Percentiles rank a stretch among this genome's conserved stretches.
These are phyloP conservation scores for Trematomus bernacchii DNA, from an alignment of 2,797 vertebrate genomes.

Conservation along the genomic window DNA sequence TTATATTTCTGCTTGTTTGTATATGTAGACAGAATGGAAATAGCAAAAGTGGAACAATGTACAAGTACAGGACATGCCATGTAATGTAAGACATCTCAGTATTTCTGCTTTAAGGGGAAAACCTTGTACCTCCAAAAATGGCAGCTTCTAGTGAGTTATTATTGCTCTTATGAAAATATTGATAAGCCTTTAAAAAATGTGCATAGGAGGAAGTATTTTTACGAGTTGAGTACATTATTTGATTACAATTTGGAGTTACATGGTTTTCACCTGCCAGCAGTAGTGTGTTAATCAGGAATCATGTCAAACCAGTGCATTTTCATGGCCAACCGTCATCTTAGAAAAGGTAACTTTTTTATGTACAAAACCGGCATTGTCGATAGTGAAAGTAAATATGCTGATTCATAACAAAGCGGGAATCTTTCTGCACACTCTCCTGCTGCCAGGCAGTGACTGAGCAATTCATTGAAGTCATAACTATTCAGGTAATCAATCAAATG, in stretches of 20 bases:
- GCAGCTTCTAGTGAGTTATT: neutral
- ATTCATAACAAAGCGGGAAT: conserved; percentile 30
- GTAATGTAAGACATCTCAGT: conserved; percentile 52
- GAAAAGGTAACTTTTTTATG: conserved; percentile 19
- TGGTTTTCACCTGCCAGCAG: conserved; percentile 56
- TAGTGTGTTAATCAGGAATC: conserved; percentile 51
- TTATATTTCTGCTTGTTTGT: conserved; percentile 64
- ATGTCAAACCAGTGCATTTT: conserved; percentile 74
- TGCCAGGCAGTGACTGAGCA: conserved; percentile 29
- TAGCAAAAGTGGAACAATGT: conserved; percentile 53
- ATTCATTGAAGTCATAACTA: neutral
- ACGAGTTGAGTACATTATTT: neutral
- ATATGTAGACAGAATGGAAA: conserved; percentile 56
- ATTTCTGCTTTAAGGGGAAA: conserved; percentile 52
- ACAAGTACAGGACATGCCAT: conserved; percentile 63
- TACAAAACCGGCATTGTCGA: conserved; percentile 31
- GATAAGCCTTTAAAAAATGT: neutral
- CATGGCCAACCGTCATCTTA: conserved; percentile 68
- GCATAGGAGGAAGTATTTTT: neutral
- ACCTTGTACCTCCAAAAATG: conserved; percentile 12
- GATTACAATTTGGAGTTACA: neutral
- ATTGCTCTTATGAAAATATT: neutral
- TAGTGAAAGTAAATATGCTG: conserved; percentile 15
- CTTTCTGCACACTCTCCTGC: conserved; percentile 23
- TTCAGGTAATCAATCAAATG: conserved; percentile 24